Evolutionary conservation across 2,888 invertebrate species (phyloP).

Genomic region (Coelinius sp.): DNA sequence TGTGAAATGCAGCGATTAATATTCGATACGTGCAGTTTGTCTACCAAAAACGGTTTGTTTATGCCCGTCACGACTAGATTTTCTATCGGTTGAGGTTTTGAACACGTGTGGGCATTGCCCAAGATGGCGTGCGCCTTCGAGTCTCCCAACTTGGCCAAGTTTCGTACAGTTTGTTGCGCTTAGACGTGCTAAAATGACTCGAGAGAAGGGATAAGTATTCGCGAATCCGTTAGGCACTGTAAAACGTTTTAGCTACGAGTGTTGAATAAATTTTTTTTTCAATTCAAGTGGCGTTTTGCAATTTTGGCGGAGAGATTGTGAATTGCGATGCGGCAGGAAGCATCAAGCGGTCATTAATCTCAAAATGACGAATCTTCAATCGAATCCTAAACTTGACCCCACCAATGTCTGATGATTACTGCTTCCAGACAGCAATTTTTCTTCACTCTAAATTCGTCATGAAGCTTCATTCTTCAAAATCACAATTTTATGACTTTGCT

Average conservation of each 20-base stretch:
- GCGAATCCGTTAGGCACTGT: conserved; percentile 30
- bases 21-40: conserved; percentile 29
- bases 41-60: conserved; percentile 54
- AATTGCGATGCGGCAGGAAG: no score
- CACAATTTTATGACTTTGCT: no score
- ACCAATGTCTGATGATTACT: no score
- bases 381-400: no score
- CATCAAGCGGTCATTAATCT: no score
- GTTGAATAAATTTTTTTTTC: conserved; percentile 15
- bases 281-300: not conserved
- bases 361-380: no score
- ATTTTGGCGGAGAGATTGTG: not conserved
- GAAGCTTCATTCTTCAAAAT: no score
- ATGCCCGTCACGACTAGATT: conserved; percentile 59
- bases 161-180: conserved; percentile 18
- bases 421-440: no score
- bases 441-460: no score
- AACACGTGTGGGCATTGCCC: conserved; percentile 34
- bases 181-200: conserved; percentile 33
- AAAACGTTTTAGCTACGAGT: not conserved
- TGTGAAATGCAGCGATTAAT: conserved; percentile 43
- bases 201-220: conserved; percentile 7
- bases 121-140: conserved; percentile 30
- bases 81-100: conserved; percentile 45
- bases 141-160: conserved; percentile 29